Evolutionary conservation across 1,140 invertebrate genomes (phyloP).

Genomic region (Neuroterus valhalla): DNA sequence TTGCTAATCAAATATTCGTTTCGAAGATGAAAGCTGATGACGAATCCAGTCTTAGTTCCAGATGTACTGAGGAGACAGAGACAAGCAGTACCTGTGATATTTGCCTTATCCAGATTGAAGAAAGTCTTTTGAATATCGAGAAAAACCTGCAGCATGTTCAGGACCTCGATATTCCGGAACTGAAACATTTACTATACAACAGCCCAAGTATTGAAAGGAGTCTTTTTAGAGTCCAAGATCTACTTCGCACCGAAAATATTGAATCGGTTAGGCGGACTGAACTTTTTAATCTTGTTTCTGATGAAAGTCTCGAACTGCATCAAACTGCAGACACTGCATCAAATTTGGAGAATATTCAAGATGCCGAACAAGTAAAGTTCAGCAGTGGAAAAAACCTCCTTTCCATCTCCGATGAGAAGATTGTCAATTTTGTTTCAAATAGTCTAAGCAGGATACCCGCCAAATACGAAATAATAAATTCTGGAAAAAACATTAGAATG

Average conservation of each 20-base stretch:
- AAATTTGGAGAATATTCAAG: constrained; percentile 37
- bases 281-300: constrained; percentile 34
- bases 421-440: constrained; percentile 59
- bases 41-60: constrained; percentile 32
- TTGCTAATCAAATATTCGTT: constrained; percentile 56
- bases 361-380: neutral
- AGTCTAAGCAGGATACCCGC: constrained; percentile 54
- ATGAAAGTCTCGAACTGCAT: constrained; percentile 36
- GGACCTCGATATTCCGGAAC: constrained; percentile 61
- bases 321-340: constrained; percentile 29
- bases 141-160: constrained; percentile 64
- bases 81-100: constrained; percentile 56
- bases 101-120: constrained; percentile 64
- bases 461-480: constrained; percentile 42
- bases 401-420: constrained; percentile 40
- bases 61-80: constrained; percentile 44
- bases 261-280: constrained; percentile 39
- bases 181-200: constrained; percentile 61
- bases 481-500: constrained; percentile 56
- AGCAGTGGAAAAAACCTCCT: constrained; percentile 27
- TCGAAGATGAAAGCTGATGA: neutral
- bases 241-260: constrained; percentile 52
- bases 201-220: constrained; percentile 60
- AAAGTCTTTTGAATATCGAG: constrained; percentile 64
- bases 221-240: constrained; percentile 56